Evolutionary conservation across 1,140 invertebrate genomes (phyloP).

Genomic region (Trinorchestia longiramus): DNA sequence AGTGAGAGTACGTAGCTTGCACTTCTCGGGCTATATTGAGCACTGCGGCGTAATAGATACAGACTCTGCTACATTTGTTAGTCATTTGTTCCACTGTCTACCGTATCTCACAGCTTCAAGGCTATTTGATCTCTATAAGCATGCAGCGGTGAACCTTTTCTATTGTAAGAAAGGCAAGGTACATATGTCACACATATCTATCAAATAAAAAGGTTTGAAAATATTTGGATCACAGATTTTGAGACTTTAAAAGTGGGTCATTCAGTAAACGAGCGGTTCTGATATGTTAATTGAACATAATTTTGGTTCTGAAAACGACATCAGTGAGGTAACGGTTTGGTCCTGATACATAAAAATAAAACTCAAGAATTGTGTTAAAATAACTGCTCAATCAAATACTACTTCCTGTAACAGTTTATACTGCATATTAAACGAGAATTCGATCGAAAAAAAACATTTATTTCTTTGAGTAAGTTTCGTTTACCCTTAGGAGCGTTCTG

Average conservation of each 20-base stretch:
- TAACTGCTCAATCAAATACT: background rate
- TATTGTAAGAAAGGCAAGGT: background rate
- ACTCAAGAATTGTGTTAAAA: background rate
- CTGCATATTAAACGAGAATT: background rate
- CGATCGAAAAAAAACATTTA: too few relatives aligned
- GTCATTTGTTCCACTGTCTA: background rate
- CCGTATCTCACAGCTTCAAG: background rate
- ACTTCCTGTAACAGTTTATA: background rate
- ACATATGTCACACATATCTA: background rate
- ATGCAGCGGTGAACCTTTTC: background rate
- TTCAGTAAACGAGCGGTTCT: background rate
- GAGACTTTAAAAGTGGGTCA: background rate
- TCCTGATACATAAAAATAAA: background rate
- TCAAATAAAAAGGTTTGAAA: background rate
- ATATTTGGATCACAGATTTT: background rate
- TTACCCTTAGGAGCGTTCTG: background rate
- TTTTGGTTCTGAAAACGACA: background rate
- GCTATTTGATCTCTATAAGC: background rate
- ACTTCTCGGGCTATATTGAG: background rate
- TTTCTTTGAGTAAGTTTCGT: background rate
- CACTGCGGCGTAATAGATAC: too few relatives aligned
- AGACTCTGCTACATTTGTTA: background rate
- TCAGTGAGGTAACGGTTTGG: background rate
- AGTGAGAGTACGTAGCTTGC: background rate
- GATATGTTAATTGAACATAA: background rate